Evolutionary conservation across 64 coral and sea anemone species (phyloP).

Genomic region (Anthopleura sola): DNA sequence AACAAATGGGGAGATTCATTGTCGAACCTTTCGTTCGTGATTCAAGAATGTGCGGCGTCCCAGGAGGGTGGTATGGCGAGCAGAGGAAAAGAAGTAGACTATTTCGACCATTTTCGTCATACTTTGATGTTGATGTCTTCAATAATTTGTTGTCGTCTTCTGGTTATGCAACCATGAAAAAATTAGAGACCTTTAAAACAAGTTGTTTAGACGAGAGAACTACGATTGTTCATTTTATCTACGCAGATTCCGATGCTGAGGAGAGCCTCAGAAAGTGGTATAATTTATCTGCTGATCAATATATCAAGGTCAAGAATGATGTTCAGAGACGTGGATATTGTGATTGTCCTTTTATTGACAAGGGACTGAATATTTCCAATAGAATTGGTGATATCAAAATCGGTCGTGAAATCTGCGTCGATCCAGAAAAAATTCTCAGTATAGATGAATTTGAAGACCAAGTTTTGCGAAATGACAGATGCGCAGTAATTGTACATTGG

Average conservation of each 20-base stretch:
- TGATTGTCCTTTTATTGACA: constrained; percentile 94
- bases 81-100: constrained; percentile 54
- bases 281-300: constrained; percentile 40
- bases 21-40: constrained; percentile 92
- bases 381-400: constrained; percentile 53
- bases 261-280: constrained; percentile 76
- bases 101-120: constrained; percentile 79
- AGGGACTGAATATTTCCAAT: constrained; percentile 60
- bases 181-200: constrained; percentile 64
- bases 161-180: constrained; percentile 49
- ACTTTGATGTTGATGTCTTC: constrained; percentile 81
- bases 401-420: constrained; percentile 81
- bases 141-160: constrained; percentile 68
- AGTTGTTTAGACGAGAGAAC: constrained; percentile 54
- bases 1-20: constrained; percentile 44
- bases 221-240: constrained; percentile 91
- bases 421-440: constrained; percentile 66
- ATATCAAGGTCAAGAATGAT: constrained; percentile 30
- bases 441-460: constrained; percentile 54
- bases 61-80: constrained; percentile 73
- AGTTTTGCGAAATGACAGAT: constrained; percentile 59
- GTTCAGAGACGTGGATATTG: constrained; percentile 61
- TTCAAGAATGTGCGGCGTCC: constrained; percentile 96
- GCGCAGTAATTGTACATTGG: constrained; percentile 87
- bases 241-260: constrained; percentile 40